Conservation (phyloP, 2,113 vertebrate genomes). For the Cnemophilus loriae region DNA sequence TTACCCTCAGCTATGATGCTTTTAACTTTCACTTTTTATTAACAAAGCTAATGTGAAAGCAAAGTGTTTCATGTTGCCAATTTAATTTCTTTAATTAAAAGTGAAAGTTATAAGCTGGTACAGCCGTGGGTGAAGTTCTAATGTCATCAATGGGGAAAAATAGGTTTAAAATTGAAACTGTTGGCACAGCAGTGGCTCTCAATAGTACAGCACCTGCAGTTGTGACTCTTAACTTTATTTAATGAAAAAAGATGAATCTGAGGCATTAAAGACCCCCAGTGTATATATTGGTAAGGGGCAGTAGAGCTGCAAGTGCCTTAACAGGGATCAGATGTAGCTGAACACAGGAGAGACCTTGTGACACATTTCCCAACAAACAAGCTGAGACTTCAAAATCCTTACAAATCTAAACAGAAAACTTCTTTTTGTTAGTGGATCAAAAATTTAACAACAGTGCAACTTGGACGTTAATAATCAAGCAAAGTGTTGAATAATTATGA, state of each 20-base stretch:
- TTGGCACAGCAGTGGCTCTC: conserved; percentile 41
- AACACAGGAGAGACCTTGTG: background rate
- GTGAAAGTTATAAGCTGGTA: conserved; percentile 70
- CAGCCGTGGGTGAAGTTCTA: conserved; percentile 73
- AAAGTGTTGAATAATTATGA: background rate
- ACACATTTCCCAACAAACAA: conserved; percentile 12
- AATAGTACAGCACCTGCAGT: conserved; percentile 19
- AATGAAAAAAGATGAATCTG: conserved; percentile 50
- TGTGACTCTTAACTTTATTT: conserved; percentile 43
- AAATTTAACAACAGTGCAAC: background rate
- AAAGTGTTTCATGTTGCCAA: conserved; percentile 73
- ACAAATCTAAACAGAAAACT: background rate
- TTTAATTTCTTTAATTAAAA: conserved; percentile 82
- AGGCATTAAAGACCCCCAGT: conserved; percentile 28
- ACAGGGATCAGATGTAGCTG: conserved; percentile 3
- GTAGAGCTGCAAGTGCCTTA: conserved; percentile 6
- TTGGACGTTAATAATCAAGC: background rate
- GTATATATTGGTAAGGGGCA: background rate
- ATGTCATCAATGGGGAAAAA: conserved; percentile 65
- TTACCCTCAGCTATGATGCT: conserved; percentile 57
- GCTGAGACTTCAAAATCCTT: background rate
- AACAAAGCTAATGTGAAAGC: conserved; percentile 69
- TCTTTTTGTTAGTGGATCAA: background rate
- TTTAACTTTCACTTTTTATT: conserved; percentile 72
- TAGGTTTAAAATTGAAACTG: conserved; percentile 71